These are phyloP conservation scores for Orchesella flavescens DNA, from an alignment of 2,888 invertebrate species.

Conservation along the genomic window DNA sequence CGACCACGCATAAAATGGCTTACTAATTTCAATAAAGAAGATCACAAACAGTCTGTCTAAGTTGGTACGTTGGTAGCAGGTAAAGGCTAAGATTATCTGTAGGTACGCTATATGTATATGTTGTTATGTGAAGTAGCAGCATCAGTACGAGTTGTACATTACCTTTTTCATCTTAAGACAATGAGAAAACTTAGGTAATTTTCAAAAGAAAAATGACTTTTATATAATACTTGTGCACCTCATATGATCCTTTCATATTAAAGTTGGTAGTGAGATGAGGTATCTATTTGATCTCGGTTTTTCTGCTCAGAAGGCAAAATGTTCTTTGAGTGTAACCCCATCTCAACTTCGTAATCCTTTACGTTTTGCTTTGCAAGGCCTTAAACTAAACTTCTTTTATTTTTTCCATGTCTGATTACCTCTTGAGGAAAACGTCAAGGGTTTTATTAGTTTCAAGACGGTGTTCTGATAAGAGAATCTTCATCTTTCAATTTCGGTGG, in stretches of 20 bases:
- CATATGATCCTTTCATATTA: no score
- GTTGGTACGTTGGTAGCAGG: neutral
- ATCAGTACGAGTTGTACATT: neutral
- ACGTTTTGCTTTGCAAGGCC: neutral
- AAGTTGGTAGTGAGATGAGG: no score
- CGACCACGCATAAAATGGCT: neutral
- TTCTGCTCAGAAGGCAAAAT: no score
- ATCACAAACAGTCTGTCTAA: neutral
- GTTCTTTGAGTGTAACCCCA: neutral
- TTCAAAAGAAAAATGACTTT: neutral
- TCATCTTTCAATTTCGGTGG: neutral
- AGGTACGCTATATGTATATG: neutral
- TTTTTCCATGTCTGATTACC: neutral
- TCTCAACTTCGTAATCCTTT: neutral
- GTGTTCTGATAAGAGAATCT: neutral
- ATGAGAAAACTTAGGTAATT: conserved; percentile 17
- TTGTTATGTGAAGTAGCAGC: neutral
- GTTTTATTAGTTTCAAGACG: neutral
- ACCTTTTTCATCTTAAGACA: conserved; percentile 8
- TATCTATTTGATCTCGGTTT: no score
- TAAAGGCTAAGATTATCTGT: neutral
- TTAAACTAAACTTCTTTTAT: neutral
- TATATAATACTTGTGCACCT: neutral
- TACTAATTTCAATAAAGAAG: conserved; percentile 20
- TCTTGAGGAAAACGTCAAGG: neutral